A percentile compares a stretch with the other conserved stretches of the same genome.
phyloP scores from a whole-genome alignment of 2,113 vertebrate species.

The Pan troglodytes region DNA sequence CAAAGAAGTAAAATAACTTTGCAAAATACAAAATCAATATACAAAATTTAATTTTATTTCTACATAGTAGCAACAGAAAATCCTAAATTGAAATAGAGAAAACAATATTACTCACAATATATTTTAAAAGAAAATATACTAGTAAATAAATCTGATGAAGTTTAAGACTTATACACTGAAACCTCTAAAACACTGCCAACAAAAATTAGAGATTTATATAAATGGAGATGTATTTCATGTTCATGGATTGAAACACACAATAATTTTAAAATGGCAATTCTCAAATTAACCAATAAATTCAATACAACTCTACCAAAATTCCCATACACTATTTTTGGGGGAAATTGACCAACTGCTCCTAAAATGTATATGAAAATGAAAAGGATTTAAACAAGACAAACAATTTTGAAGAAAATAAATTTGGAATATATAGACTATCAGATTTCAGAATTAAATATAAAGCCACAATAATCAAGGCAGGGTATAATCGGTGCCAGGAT shows the following conservation, averaged over 20 bases:
- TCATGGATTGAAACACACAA: background rate
- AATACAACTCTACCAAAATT: background rate
- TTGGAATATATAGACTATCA: background rate
- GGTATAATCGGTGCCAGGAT: too few species aligned
- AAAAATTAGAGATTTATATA: background rate
- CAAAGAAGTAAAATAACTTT: background rate
- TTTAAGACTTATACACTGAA: background rate
- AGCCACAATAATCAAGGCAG: background rate
- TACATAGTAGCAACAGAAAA: background rate
- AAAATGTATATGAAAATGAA: background rate
- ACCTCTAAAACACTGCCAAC: background rate
- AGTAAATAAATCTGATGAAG: background rate
- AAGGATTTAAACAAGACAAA: background rate
- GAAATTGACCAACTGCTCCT: background rate
- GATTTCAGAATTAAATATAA: background rate
- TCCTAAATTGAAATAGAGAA: background rate
- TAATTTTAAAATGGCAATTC: background rate
- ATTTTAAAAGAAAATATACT: background rate
- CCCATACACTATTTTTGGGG: background rate
- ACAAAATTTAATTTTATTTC: background rate
- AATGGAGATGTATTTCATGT: background rate
- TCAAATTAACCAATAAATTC: background rate
- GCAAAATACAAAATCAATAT: background rate
- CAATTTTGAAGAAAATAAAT: background rate
- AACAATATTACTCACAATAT: background rate